Evolutionary conservation across 1,140 invertebrate genomes (phyloP).

Genomic region (Papilio helenus): DNA sequence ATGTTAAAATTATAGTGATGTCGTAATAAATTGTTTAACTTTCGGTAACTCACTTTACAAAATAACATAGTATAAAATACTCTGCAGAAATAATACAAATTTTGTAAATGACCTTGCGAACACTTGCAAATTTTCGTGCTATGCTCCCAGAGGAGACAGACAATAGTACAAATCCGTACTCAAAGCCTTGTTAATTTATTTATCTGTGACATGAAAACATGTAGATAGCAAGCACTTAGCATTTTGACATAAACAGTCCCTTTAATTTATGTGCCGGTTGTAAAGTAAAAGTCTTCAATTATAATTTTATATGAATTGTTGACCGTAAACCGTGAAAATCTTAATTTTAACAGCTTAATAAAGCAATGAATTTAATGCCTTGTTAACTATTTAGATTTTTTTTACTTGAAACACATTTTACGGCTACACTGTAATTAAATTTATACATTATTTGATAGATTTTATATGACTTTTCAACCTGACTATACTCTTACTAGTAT

Average conservation of each 20-base stretch:
- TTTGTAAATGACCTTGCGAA: too few species aligned
- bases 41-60: too few species aligned
- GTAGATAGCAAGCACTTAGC: conserved; percentile 6
- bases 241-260: conserved; percentile 12
- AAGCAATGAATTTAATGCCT: conserved; percentile 37
- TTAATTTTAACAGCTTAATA: conserved; percentile 48
- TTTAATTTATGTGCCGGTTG: conserved; percentile 33
- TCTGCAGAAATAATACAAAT: too few species aligned
- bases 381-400: conserved; percentile 37
- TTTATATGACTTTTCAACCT: conserved; percentile 2
- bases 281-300: conserved; percentile 39
- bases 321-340: conserved; percentile 37
- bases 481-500: conserved; percentile 13
- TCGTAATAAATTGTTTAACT: too few species aligned
- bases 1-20: background rate
- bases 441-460: conserved; percentile 13
- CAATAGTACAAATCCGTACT: background rate
- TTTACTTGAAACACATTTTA: conserved; percentile 3
- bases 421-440: conserved; percentile 11
- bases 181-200: background rate
- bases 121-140: too few species aligned
- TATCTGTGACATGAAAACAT: conserved; percentile 19
- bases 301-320: conserved; percentile 41
- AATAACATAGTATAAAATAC: too few species aligned
- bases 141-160: background rate